A percentile compares a stretch with the other conserved stretches of the same genome.
These are phyloP conservation scores for Xiphias gladius DNA, from an alignment of 2,113 vertebrate species.

Conservation along the genomic window DNA sequence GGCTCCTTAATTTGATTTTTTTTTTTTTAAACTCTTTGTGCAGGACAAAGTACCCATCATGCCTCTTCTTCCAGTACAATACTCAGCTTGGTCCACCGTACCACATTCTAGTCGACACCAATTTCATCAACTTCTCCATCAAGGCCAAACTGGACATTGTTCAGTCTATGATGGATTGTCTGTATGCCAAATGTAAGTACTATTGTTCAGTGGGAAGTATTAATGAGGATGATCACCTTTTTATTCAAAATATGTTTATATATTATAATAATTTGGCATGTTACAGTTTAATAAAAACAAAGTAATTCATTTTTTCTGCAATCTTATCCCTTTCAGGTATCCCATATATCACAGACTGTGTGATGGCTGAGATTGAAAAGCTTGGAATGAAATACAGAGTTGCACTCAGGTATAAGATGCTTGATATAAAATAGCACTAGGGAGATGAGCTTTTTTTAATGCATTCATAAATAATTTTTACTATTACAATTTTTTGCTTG, in stretches of 20 bases:
- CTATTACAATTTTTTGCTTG: neutral
- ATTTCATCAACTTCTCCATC: conserved; percentile 99
- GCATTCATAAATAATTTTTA: neutral
- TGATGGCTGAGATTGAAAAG: conserved; percentile 99
- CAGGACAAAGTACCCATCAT: conserved; percentile 94
- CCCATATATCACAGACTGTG: conserved; percentile 98
- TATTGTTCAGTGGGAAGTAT: neutral
- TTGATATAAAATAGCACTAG: neutral
- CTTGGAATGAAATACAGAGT: conserved; percentile 97
- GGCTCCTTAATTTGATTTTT: conserved; percentile 28
- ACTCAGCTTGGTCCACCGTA: conserved; percentile 97
- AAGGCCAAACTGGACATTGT: conserved; percentile 98
- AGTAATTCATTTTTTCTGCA: neutral
- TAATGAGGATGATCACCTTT: neutral
- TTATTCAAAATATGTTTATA: neutral
- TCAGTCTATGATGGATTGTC: conserved; percentile 99
- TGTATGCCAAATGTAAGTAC: conserved; percentile 97
- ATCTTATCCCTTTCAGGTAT: conserved; percentile 86
- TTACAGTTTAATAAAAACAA: neutral
- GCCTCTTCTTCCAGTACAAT: conserved; percentile 99
- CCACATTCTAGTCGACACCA: conserved; percentile 95
- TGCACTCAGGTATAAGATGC: conserved; percentile 89
- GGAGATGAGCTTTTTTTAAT: neutral
- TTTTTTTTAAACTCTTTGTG: conserved; percentile 21
- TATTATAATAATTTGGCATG: neutral